Evolutionary conservation across 2,113 vertebrate species (phyloP).

Genomic region (Bambusicola thoracicus): DNA sequence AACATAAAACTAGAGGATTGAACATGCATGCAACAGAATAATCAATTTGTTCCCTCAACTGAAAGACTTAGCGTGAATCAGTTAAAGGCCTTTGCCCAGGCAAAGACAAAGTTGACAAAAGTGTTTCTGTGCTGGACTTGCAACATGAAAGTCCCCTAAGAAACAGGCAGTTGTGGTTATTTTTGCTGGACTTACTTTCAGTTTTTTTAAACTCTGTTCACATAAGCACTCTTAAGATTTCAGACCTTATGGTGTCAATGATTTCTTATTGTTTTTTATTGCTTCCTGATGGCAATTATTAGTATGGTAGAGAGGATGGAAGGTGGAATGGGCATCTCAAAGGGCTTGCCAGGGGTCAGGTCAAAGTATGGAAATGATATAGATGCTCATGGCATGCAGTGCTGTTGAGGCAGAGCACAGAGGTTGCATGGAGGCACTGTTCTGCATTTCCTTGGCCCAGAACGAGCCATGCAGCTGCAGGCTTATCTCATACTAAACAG

Average conservation of each 20-base stretch:
- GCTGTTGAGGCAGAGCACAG: background rate
- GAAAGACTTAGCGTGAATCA: background rate
- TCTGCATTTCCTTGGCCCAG: background rate
- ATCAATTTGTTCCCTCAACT: background rate
- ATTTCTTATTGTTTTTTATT: background rate
- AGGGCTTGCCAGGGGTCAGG: background rate
- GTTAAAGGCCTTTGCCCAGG: background rate
- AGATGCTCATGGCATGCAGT: fast-evolving
- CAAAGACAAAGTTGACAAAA: background rate
- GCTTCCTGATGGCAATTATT: background rate
- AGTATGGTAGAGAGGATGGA: background rate
- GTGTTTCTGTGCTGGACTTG: background rate
- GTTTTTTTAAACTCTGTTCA: background rate
- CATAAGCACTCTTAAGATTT: background rate
- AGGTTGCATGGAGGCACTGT: fast-evolving
- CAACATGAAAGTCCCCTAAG: background rate
- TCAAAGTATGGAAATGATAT: background rate
- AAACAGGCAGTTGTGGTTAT: background rate
- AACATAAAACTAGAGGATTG: too few species aligned
- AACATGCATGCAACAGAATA: background rate
- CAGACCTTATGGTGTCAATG: background rate
- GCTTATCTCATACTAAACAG: background rate
- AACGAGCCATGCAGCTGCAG: fast-evolving
- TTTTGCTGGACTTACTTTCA: background rate
- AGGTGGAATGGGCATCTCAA: background rate